phyloP scores from a whole-genome alignment of 2,113 vertebrate species.

The Meriones unguiculatus region DNA sequence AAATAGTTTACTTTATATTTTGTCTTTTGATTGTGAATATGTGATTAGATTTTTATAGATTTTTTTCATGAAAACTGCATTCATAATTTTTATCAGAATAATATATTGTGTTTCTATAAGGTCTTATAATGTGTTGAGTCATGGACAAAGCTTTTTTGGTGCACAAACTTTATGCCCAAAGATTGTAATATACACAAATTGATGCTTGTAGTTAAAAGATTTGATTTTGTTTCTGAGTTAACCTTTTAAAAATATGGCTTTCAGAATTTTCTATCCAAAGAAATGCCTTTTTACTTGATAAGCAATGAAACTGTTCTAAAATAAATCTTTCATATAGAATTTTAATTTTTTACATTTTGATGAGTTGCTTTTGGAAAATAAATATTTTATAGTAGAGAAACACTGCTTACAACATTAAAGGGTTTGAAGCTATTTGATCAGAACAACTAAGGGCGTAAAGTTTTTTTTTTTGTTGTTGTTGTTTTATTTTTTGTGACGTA shows the following conservation, averaged over 20 bases:
- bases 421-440: neutral
- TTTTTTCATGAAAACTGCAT: constrained; percentile 81
- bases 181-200: constrained; percentile 67
- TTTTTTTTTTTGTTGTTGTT: neutral
- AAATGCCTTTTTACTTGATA: constrained; percentile 48
- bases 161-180: constrained; percentile 68
- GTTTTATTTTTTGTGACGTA: neutral
- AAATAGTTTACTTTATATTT: constrained; percentile 72
- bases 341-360: constrained; percentile 62
- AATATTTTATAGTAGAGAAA: constrained; percentile 41
- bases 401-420: constrained; percentile 29
- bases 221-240: constrained; percentile 76
- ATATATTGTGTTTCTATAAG: constrained; percentile 77
- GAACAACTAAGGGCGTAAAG: neutral
- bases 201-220: constrained; percentile 55
- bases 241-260: constrained; percentile 74
- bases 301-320: constrained; percentile 66
- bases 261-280: constrained; percentile 57
- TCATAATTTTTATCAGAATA: constrained; percentile 82
- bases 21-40: constrained; percentile 71
- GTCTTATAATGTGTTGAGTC: constrained; percentile 74
- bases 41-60: constrained; percentile 83
- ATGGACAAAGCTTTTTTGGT: constrained; percentile 60
- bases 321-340: constrained; percentile 54
- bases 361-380: constrained; percentile 55